These are phyloP conservation scores for Odocoileus hemionus DNA, from an alignment of 2,113 vertebrate species.

Conservation along the genomic window DNA sequence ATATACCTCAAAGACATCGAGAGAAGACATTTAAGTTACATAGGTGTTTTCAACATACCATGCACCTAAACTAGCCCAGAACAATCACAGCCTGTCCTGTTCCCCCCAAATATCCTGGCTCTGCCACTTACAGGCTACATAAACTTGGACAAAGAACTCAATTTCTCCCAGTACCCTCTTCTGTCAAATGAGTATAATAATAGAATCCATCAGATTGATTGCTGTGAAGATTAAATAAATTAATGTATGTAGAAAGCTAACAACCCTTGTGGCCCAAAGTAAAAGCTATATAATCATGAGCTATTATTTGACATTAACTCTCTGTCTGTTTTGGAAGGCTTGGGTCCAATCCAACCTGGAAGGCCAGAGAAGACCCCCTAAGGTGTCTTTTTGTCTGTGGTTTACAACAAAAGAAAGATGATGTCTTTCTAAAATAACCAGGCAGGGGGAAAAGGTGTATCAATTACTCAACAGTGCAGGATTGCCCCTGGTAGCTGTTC, in stretches of 20 bases:
- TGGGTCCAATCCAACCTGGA: neutral
- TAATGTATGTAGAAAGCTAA: neutral
- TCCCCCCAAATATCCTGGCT: neutral
- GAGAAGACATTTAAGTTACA: neutral
- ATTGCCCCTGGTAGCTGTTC: neutral
- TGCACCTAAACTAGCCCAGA: neutral
- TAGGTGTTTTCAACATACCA: neutral
- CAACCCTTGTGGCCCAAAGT: neutral
- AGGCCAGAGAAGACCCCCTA: neutral
- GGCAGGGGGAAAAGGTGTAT: neutral
- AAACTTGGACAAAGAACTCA: neutral
- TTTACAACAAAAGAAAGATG: neutral
- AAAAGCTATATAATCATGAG: neutral
- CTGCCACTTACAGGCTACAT: neutral
- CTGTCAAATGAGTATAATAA: neutral
- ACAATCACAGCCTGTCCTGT: neutral
- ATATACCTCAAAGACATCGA: neutral
- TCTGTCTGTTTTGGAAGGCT: neutral
- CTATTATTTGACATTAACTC: neutral
- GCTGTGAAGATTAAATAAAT: neutral
- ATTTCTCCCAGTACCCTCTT: neutral
- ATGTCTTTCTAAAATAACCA: slow-evolving; percentile 17
- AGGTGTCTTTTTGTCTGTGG: neutral
- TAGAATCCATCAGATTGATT: neutral
- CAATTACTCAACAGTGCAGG: neutral